Percentiles rank a stretch among this genome's conserved stretches.
Evolutionary conservation across 2,797 vertebrate genomes (phyloP).

Genomic region (Odontamblyopus rebecca): DNA sequence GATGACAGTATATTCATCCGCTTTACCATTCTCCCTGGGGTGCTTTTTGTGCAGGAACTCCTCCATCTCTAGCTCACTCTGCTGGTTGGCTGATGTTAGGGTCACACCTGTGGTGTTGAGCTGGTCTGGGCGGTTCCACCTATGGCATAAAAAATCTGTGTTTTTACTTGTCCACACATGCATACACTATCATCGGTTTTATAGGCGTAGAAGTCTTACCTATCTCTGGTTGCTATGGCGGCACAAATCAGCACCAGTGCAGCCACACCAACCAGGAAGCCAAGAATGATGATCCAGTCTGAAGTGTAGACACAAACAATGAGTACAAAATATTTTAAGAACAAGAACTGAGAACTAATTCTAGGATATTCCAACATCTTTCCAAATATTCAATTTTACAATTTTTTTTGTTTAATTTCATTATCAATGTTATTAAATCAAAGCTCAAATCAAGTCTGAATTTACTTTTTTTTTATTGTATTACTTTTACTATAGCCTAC

Average conservation of each 20-base stretch:
- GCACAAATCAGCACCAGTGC: slow-evolving; percentile 61
- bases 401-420: no score
- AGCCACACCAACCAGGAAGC: slow-evolving; percentile 64
- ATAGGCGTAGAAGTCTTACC: slow-evolving; percentile 54
- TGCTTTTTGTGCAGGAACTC: slow-evolving; percentile 80
- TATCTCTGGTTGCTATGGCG: slow-evolving; percentile 75
- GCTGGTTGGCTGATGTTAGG: slow-evolving; percentile 67
- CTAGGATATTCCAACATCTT: no score
- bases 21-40: slow-evolving; percentile 65
- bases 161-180: not conserved
- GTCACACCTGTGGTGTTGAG: slow-evolving; percentile 64
- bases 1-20: slow-evolving; percentile 75
- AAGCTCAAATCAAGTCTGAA: no score
- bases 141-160: slow-evolving; percentile 4
- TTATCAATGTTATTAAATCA: no score
- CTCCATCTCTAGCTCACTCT: slow-evolving; percentile 83
- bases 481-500: no score
- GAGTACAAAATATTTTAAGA: not conserved
- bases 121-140: slow-evolving; percentile 82
- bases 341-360: no score
- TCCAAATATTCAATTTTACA: no score
- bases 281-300: slow-evolving; percentile 78
- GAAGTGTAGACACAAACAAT: slow-evolving; percentile 4
- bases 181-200: not conserved
- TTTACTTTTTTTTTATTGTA: no score